Percentiles rank a stretch among this genome's conserved stretches.
Conservation (phyloP, 2,113 vertebrate genomes). For the Osmerus eperlanus region DNA sequence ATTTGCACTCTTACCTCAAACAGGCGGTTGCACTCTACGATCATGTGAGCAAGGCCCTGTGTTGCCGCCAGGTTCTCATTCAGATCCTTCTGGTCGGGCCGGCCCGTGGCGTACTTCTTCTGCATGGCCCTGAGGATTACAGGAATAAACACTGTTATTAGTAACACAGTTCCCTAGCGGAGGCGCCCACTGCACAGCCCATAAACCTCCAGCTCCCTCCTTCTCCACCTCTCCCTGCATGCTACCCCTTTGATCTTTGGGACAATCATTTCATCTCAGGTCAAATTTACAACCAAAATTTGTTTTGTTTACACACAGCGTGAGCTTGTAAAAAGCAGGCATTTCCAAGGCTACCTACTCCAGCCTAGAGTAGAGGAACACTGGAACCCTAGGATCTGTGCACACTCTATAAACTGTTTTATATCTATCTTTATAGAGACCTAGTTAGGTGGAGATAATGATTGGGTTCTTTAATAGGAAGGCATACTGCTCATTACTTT, state of each 20-base stretch:
- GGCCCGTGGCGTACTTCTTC: conserved; percentile 93
- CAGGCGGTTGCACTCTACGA: conserved; percentile 88
- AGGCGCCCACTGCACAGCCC: conserved; percentile 19
- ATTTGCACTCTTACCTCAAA: conserved; percentile 82
- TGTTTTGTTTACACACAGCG: conserved; percentile 62
- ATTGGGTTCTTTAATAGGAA: conserved; percentile 33
- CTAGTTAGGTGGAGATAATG: conserved; percentile 37
- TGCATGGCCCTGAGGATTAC: conserved; percentile 86
- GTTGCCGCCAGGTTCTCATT: conserved; percentile 95
- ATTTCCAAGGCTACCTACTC: conserved; percentile 35
- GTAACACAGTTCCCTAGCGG: conserved; percentile 30
- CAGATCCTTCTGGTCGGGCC: conserved; percentile 97
- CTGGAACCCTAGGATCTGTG: conserved; percentile 21
- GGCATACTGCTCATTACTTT: conserved; percentile 22
- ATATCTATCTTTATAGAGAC: conserved; percentile 36
- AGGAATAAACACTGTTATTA: conserved; percentile 46
- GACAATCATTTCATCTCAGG: conserved; percentile 43
- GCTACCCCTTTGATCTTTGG: conserved; percentile 49
- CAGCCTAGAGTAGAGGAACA: conserved; percentile 33
- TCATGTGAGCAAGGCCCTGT: conserved; percentile 97
- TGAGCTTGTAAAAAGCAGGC: conserved; percentile 55
- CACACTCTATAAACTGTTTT: conserved; percentile 36
- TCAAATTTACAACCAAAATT: conserved; percentile 52
- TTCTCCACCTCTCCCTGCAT: conserved; percentile 19
- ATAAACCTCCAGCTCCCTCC: conserved; percentile 38